A percentile compares a stretch with the other conserved stretches of the same genome.
phyloP scores from a whole-genome alignment of 2,113 vertebrate species.

The Elanus axillaris region DNA sequence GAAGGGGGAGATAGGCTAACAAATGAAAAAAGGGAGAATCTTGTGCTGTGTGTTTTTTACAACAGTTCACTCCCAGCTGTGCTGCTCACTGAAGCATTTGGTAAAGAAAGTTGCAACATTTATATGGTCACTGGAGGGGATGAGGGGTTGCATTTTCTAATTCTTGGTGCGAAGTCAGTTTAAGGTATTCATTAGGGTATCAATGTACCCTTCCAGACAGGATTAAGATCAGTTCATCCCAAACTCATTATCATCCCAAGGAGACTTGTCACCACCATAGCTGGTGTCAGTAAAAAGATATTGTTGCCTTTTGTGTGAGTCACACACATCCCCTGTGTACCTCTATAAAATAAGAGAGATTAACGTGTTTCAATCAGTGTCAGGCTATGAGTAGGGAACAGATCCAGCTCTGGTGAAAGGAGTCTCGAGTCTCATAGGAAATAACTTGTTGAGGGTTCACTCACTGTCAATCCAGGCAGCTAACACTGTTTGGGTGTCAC shows the following conservation, averaged over 20 bases:
- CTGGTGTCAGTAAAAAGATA: background rate
- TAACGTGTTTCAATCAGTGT: background rate
- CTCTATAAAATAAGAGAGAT: background rate
- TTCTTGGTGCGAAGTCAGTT: background rate
- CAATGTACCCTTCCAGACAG: background rate
- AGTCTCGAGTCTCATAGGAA: background rate
- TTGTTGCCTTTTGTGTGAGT: background rate
- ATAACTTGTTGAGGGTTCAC: background rate
- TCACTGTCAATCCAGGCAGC: background rate
- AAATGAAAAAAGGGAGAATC: background rate
- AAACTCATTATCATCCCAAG: background rate
- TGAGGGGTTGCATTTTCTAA: background rate
- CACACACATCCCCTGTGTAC: background rate
- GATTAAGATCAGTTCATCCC: background rate
- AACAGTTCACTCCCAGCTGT: background rate
- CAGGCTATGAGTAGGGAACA: background rate
- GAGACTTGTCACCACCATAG: background rate
- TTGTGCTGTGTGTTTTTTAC: background rate
- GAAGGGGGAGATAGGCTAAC: background rate
- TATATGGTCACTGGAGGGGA: rapidly evolving
- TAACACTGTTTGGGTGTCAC: background rate
- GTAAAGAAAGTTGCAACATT: background rate
- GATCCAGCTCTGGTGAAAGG: background rate
- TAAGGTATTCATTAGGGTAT: background rate
- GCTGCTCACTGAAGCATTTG: background rate